Evolutionary conservation across 2,888 invertebrate species (phyloP).

Genomic region (Chrysina gloriosa): DNA sequence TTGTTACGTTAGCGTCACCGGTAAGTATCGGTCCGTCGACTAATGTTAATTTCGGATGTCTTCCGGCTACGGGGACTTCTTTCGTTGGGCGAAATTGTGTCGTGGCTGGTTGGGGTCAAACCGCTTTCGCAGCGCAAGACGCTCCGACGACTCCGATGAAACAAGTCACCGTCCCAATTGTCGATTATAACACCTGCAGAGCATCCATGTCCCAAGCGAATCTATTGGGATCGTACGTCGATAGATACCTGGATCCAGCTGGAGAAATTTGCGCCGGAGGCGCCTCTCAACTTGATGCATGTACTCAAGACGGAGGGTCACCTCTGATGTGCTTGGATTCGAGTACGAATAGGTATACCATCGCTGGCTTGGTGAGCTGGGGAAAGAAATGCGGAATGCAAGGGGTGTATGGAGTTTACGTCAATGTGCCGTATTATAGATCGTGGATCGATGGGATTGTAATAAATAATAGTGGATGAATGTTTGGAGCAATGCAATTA

Average conservation of each 20-base stretch:
- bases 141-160: conserved; percentile 72
- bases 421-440: conserved; percentile 75
- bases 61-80: conserved; percentile 65
- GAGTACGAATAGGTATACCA: conserved; percentile 69
- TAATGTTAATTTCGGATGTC: conserved; percentile 71
- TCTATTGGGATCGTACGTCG: conserved; percentile 56
- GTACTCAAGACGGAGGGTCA: conserved; percentile 76
- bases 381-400: conserved; percentile 78
- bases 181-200: conserved; percentile 68
- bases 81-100: conserved; percentile 65
- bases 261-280: conserved; percentile 63
- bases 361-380: conserved; percentile 79
- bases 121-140: conserved; percentile 70
- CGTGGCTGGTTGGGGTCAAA: conserved; percentile 91
- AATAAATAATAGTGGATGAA: neutral
- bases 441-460: conserved; percentile 72
- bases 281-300: conserved; percentile 56
- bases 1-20: conserved; percentile 69
- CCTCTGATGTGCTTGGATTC: conserved; percentile 71
- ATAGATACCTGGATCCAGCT: conserved; percentile 57
- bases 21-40: conserved; percentile 67
- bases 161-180: conserved; percentile 80
- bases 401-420: conserved; percentile 82
- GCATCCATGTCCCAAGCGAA: conserved; percentile 52
- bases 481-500: too few relatives aligned